These are phyloP conservation scores for Oegoconia quadripuncta DNA, from an alignment of 2,888 invertebrate genomes.

Conservation along the genomic window DNA sequence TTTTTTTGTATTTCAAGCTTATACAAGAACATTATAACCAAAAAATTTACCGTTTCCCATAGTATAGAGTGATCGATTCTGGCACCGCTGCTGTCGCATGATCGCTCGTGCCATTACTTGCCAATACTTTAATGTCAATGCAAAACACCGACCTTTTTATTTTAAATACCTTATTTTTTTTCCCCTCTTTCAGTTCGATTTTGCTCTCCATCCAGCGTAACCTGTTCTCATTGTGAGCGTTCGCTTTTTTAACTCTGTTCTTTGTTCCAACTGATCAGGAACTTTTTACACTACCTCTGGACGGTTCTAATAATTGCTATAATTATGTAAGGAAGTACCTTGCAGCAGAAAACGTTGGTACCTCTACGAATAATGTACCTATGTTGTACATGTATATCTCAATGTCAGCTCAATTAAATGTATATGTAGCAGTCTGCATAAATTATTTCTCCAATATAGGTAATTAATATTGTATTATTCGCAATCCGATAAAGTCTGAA, in stretches of 20 bases:
- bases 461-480: conserved; percentile 37
- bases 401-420: conserved; percentile 20
- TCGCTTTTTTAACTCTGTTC: conserved; percentile 18
- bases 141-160: conserved; percentile 40
- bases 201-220: conserved; percentile 25
- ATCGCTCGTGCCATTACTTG: too few relatives aligned
- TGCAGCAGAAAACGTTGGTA: conserved; percentile 23
- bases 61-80: too few relatives aligned
- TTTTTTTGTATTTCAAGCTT: too few relatives aligned
- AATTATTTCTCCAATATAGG: conserved; percentile 13
- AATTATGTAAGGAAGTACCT: conserved; percentile 36
- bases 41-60: too few relatives aligned
- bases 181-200: conserved; percentile 23
- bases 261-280: conserved; percentile 25
- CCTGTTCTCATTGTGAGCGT: conserved; percentile 26
- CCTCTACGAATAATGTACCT: conserved; percentile 21
- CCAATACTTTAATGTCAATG: conserved; percentile 56
- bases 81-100: too few relatives aligned
- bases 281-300: conserved; percentile 27
- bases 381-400: too few relatives aligned
- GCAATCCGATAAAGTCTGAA: conserved; percentile 44
- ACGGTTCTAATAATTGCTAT: conserved; percentile 32
- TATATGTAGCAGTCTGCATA: conserved; percentile 6
- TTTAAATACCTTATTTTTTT: conserved; percentile 27
- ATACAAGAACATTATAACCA: too few relatives aligned